Conservation (phyloP, 2,797 vertebrate species). For the Harpagifer antarcticus region DNA sequence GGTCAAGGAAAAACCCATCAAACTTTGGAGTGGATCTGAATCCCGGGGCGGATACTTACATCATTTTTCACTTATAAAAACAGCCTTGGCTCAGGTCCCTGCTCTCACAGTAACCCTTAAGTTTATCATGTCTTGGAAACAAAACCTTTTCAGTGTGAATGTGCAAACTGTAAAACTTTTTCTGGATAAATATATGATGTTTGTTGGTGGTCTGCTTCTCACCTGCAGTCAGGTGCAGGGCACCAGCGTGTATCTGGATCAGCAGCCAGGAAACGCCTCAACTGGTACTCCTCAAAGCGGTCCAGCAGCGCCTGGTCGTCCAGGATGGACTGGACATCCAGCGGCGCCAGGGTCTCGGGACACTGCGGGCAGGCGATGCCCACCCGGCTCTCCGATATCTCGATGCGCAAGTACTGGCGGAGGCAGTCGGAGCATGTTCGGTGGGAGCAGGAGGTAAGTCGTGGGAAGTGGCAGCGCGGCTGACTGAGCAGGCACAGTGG, state of each 20-base stretch:
- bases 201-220: conserved; percentile 26
- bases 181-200: not conserved
- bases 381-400: conserved; percentile 89
- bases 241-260: conserved; percentile 92
- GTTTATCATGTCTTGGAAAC: not conserved
- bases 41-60: too few relatives aligned
- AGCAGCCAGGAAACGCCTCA: conserved; percentile 87
- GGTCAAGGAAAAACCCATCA: too few relatives aligned
- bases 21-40: too few relatives aligned
- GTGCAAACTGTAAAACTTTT: not conserved
- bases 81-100: too few relatives aligned
- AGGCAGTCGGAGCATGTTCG: conserved; percentile 87
- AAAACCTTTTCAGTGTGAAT: not conserved
- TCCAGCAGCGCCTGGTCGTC: conserved; percentile 85
- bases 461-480: conserved; percentile 86
- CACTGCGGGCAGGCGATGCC: conserved; percentile 89
- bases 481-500: conserved; percentile 91
- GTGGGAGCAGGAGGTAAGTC: conserved; percentile 86
- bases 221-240: conserved; percentile 91
- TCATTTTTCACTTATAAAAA: too few relatives aligned
- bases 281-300: conserved; percentile 89
- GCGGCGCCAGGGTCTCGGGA: conserved; percentile 79
- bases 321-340: conserved; percentile 85
- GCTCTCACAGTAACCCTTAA: too few relatives aligned
- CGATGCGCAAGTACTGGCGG: conserved; percentile 87